Evolutionary conservation across 2,888 invertebrate genomes (phyloP), one percentile per base, ranked within the genome.

Genomic region (Acanthoscelides obtectus): DNA sequence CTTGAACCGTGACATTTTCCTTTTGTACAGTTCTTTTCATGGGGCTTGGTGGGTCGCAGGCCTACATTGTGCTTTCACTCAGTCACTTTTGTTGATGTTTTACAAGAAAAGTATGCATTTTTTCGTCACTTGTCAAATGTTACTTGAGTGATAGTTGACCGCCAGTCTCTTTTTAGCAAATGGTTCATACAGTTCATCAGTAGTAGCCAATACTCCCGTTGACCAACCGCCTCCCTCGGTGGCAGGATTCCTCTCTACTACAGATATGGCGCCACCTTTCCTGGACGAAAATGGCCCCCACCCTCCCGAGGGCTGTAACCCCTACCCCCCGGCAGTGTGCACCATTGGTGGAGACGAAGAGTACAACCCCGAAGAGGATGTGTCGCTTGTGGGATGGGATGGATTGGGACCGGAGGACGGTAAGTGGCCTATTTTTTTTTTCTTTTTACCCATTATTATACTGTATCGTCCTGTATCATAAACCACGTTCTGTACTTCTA

Each of bases 281-380:
- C 45, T 22, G 20, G 70, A 69, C n/a, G 72, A 70, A n/a, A n/a
- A n/a, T 19, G 70, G 21, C 64, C n/a, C 65, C 20, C 22, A 22
- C n/a, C 67, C 71, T 70, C 22, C 67, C 4, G 27, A 68, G 45
- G 64, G 75, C 20, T 20, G 21, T 20, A 66, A 77, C 21, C 63
- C 74, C n/a, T 75, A 72, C 63, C 74, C 73, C 64, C 73, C 76
- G 19, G 73, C 75, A 5, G 1, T 67, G 3, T 74, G 74, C 5
- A 71, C 74, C 12, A 71, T 71, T 68, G 72, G 79, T 0, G 80
- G 74, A 20, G 83, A 69, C 64, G 75, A 84, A 0, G 83, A 83
- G 68, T 83, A 84, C 74, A 84, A 85, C 83, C 86, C 80, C 0
- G 85, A 84, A 82, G 87, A 79, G 83, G 88, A 88, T 80, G 84